Percentiles rank a stretch among this genome's conserved stretches.
These are phyloP conservation scores for Blastomussa wellsi DNA, from an alignment of 92 coral and sea anemone genomes.

Conservation along the genomic window DNA sequence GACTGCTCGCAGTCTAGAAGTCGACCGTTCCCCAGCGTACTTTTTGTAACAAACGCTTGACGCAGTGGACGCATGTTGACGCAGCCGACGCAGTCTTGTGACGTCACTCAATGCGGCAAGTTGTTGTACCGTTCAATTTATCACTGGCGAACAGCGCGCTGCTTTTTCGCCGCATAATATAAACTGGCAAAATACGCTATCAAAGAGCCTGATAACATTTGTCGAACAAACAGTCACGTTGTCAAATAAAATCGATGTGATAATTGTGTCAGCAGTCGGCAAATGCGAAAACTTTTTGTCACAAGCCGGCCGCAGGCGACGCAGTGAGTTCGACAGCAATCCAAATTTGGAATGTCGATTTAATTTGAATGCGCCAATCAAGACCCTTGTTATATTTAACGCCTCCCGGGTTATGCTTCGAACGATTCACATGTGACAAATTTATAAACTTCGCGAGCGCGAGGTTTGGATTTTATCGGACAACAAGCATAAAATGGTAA, in stretches of 20 bases:
- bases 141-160: not conserved
- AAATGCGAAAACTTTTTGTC: not conserved
- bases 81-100: slow-evolving; percentile 20
- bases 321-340: not conserved
- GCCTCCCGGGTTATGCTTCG: not conserved
- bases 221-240: not conserved
- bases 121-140: not conserved
- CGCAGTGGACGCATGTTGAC: slow-evolving; percentile 3
- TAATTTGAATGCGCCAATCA: slow-evolving; percentile 26
- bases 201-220: not conserved
- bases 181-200: not conserved
- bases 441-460: not conserved
- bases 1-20: too few species aligned
- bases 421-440: not conserved
- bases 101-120: slow-evolving; percentile 27
- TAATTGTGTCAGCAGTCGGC: not conserved
- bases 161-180: not conserved
- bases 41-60: not conserved
- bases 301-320: slow-evolving; percentile 17
- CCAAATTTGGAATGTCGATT: slow-evolving; percentile 22
- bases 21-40: too few species aligned
- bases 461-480: not conserved
- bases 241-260: not conserved
- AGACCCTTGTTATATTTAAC: not conserved
- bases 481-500: slow-evolving; percentile 13